A percentile compares a stretch with the other conserved stretches of the same genome.
These are phyloP conservation scores for Pheosia tremula DNA, from an alignment of 2,888 invertebrate genomes.

Conservation along the genomic window DNA sequence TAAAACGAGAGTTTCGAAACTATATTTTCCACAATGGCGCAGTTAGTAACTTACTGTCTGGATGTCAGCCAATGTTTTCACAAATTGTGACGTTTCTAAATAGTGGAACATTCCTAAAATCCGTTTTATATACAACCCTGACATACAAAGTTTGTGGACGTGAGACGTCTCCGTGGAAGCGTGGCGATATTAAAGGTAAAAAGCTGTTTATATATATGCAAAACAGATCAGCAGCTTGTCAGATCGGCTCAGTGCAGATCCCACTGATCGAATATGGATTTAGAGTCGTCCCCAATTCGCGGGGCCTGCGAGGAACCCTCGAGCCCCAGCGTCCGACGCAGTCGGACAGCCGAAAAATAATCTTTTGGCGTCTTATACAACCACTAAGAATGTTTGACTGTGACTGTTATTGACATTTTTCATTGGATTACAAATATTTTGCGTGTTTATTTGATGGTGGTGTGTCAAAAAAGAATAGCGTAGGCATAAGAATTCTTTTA, in stretches of 20 bases:
- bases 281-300: conserved; percentile 74
- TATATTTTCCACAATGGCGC: conserved; percentile 25
- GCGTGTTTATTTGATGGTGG: neutral
- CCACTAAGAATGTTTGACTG: conserved; percentile 43
- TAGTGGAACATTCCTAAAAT: conserved; percentile 18
- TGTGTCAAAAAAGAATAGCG: neutral
- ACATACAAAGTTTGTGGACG: conserved; percentile 20
- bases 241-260: conserved; percentile 80
- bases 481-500: no score
- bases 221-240: conserved; percentile 83
- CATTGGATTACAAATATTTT: conserved; percentile 13
- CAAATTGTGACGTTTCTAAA: conserved; percentile 26
- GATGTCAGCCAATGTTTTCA: conserved; percentile 27
- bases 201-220: conserved; percentile 84
- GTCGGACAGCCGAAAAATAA: conserved; percentile 81
- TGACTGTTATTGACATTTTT: conserved; percentile 30
- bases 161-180: conserved; percentile 53
- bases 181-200: conserved; percentile 70
- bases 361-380: conserved; percentile 55
- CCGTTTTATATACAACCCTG: conserved; percentile 7
- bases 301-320: conserved; percentile 67
- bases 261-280: conserved; percentile 83
- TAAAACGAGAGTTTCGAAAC: conserved; percentile 26
- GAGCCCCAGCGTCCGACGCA: conserved; percentile 65
- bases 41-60: conserved; percentile 27